Conservation (phyloP, 2,113 vertebrate species). For the Campylomormyrus tamandua region DNA sequence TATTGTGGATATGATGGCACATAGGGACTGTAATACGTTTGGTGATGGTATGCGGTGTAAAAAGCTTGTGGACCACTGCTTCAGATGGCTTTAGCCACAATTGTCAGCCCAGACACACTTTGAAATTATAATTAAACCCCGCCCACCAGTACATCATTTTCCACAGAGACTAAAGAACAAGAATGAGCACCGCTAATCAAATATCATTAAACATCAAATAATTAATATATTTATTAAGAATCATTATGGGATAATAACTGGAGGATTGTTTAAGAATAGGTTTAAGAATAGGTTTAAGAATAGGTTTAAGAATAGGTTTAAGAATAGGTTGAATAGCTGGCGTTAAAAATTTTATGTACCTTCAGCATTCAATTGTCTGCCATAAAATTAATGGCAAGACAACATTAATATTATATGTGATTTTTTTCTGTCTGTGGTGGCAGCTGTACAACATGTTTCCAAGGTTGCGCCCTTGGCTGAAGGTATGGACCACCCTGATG, state of each 20-base stretch:
- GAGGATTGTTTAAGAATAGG: not conserved
- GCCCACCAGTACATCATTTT: not conserved
- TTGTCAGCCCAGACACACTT: not conserved
- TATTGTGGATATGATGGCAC: not conserved
- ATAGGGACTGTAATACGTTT: not conserved
- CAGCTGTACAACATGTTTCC: conserved; percentile 58
- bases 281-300: not conserved
- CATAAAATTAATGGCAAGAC: not conserved
- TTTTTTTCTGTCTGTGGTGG: too few relatives aligned
- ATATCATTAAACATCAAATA: not conserved
- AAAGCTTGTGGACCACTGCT: not conserved
- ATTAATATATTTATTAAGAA: not conserved
- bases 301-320: too few relatives aligned
- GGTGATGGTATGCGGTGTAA: not conserved
- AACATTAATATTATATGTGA: not conserved
- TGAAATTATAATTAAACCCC: not conserved
- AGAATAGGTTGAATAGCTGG: not conserved
- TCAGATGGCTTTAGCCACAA: not conserved
- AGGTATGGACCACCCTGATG: conserved; percentile 21
- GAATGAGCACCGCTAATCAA: not conserved
- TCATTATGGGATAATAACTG: not conserved
- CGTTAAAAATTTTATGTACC: not conserved
- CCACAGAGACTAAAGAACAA: not conserved
- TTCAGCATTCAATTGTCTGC: not conserved
- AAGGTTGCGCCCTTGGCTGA: conserved; percentile 39